Conservation (phyloP, 2,888 invertebrate genomes). For the Zele albiditarsus region DNA sequence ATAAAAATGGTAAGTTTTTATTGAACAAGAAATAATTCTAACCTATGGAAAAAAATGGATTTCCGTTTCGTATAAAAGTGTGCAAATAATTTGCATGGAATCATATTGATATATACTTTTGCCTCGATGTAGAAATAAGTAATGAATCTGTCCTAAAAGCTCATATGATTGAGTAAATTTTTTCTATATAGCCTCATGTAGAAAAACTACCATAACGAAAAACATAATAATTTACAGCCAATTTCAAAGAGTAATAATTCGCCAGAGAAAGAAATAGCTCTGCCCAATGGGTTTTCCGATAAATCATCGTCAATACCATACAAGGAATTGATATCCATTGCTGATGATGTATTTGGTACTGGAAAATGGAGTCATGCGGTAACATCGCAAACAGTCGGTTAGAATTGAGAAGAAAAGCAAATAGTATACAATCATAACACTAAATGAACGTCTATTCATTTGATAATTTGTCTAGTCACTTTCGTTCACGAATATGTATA, state of each 20-base stretch:
- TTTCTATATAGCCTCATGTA: no score
- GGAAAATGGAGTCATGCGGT: conserved; percentile 58
- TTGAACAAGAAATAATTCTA: conserved; percentile 47
- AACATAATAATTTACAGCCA: conserved; percentile 34
- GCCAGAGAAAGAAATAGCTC: conserved; percentile 7
- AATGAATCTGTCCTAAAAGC: no score
- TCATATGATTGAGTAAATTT: no score
- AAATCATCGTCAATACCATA: conserved; percentile 36
- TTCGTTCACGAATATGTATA: background rate
- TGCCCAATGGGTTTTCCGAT: background rate
- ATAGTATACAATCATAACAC: background rate
- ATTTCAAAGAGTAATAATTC: conserved; percentile 24
- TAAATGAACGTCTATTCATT: background rate
- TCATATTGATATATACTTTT: no score
- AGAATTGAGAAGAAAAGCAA: conserved; percentile 21
- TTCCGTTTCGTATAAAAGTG: no score
- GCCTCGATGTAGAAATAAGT: no score
- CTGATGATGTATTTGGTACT: conserved; percentile 55
- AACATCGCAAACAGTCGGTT: conserved; percentile 58
- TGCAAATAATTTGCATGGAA: no score
- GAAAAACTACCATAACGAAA: no score
- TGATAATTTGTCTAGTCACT: no score
- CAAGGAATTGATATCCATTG: conserved; percentile 53
- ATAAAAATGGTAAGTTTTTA: conserved; percentile 47
- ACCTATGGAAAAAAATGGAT: no score